phyloP scores from a whole-genome alignment of 2,888 invertebrate genomes.

The Sphaerophoria rueppellii region DNA sequence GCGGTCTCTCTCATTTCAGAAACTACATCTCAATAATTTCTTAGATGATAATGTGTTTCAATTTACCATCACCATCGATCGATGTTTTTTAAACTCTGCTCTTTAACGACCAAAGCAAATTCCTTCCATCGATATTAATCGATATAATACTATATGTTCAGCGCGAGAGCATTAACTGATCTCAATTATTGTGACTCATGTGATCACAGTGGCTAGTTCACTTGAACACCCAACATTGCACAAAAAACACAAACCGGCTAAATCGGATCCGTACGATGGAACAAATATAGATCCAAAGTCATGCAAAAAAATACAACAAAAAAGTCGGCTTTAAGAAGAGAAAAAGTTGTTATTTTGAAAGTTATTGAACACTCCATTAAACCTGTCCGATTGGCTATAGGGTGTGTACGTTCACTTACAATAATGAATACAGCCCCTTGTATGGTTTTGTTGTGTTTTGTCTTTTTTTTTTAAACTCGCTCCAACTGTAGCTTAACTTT shows the following conservation, averaged over 20 bases:
- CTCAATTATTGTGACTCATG: conserved; percentile 66
- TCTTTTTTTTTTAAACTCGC: neutral
- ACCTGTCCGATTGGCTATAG: conserved; percentile 67
- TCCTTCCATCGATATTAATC: conserved; percentile 46
- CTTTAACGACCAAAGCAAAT: neutral
- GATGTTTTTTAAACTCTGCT: neutral
- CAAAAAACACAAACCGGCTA: conserved; percentile 36
- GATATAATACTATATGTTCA: conserved; percentile 5
- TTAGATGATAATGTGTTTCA: conserved; percentile 10
- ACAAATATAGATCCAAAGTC: conserved; percentile 40
- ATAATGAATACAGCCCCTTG: conserved; percentile 57
- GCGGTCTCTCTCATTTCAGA: neutral
- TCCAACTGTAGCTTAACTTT: neutral
- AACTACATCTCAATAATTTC: conserved; percentile 8
- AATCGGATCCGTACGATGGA: neutral
- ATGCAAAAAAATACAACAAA: conserved; percentile 6
- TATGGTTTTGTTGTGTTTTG: conserved; percentile 23
- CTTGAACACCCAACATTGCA: conserved; percentile 60
- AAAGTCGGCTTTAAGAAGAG: conserved; percentile 21
- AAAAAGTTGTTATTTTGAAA: conserved; percentile 69
- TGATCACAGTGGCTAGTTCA: conserved; percentile 53
- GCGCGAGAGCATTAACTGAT: conserved; percentile 41
- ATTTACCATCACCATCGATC: conserved; percentile 2
- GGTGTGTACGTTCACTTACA: conserved; percentile 69
- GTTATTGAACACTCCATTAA: conserved; percentile 74